These are phyloP conservation scores for Anomalospiza imberbis DNA, from an alignment of 2,797 vertebrate genomes.

Conservation along the genomic window DNA sequence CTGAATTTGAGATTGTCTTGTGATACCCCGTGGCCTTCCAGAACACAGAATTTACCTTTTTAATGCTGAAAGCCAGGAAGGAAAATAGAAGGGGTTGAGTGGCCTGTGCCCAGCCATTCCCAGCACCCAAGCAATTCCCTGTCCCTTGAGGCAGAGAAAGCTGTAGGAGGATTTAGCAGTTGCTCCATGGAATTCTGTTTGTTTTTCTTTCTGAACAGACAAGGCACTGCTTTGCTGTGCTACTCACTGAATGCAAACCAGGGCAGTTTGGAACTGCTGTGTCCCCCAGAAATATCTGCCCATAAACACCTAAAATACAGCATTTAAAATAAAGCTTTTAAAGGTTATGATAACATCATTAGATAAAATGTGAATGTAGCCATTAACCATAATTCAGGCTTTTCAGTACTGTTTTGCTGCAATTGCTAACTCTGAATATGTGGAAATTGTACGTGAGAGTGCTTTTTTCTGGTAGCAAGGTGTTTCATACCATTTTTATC, in stretches of 20 bases:
- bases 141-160: neutral
- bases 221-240: neutral
- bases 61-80: neutral
- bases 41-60: neutral
- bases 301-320: neutral
- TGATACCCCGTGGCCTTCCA: neutral
- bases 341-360: neutral
- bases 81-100: neutral
- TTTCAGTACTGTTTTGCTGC: neutral
- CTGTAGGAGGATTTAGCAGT: neutral
- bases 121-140: neutral
- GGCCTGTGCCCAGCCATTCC: neutral
- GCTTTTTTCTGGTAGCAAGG: neutral
- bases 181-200: neutral
- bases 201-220: neutral
- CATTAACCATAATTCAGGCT: neutral
- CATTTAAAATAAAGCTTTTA: neutral
- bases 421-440: neutral
- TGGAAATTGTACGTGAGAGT: neutral
- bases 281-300: neutral
- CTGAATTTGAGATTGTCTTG: neutral
- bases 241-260: too few species aligned
- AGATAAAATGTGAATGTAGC: neutral
- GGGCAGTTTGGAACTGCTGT: neutral
- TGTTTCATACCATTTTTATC: constrained; percentile 20